Evolutionary conservation across 2,797 vertebrate species (phyloP), one percentile per base, ranked within the genome.

Genomic region (Orientallactaga sibirica): DNA sequence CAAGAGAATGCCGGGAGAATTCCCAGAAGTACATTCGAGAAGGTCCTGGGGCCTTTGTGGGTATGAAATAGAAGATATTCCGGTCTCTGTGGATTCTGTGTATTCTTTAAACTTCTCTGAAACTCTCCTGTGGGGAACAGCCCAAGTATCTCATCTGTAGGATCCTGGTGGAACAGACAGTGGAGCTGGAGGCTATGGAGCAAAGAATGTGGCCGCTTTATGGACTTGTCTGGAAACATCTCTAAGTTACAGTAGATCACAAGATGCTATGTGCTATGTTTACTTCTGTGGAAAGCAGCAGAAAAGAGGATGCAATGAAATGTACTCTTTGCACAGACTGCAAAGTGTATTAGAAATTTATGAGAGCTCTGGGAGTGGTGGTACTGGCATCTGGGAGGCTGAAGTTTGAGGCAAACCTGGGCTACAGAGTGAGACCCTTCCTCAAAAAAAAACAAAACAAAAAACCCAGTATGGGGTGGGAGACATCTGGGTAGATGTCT

Each of bases 21-120:
- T 67, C 19, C 75, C 15, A 14, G 62, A 67, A 90, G 62, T 61
- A 16, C 0, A 11, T 29, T 79, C 62, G 1, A 29, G 8, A 37
- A 83, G 76, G 58, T 62, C 43, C 78, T 43, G 7, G 25, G 41
- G 66, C 27, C 75, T 73, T 64, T 78, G 3, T 22, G 11, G 18
- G 48, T 78, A 79, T 70, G 48, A 55, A 70, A 33, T 66, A 71
- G 71, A 64, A 48, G 33, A 58, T 24, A 16, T 5, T 61, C 18
- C 18, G 15, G 33, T 41, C 37, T 87, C 27, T 16, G 0, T 25
- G 71, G 58, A 67, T 33, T 41, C 55, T 77, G 33, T 41, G 41
- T 33, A 20, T 81, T 64, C 58, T 67, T 81, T 86, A 77, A 43
- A 77, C 25, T 29, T 58, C 10, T 61, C 84, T 92, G 91, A 90